Conservation (phyloP, 2,113 vertebrate species). For the Blennius ocellaris region DNA sequence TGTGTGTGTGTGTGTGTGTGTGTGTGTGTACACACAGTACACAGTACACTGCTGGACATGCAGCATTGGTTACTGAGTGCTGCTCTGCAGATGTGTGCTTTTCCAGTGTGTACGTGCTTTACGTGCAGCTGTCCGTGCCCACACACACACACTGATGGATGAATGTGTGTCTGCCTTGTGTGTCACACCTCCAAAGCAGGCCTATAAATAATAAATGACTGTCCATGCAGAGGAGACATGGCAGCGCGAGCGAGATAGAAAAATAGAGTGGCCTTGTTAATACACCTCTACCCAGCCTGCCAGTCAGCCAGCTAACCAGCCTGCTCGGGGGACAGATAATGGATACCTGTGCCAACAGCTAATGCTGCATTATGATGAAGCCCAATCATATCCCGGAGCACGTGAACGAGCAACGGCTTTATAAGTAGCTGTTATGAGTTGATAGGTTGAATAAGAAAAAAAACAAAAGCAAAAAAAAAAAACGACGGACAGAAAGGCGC, state of each 20-base stretch:
- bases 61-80: too few species aligned
- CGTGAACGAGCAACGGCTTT: conserved; percentile 35
- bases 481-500: conserved; percentile 21
- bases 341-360: conserved; percentile 42
- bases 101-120: conserved; percentile 5
- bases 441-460: conserved; percentile 32
- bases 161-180: conserved; percentile 55
- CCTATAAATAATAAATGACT: conserved; percentile 73
- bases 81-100: too few species aligned
- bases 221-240: conserved; percentile 53
- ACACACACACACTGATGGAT: conserved; percentile 50
- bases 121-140: conserved; percentile 5
- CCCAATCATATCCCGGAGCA: conserved; percentile 38
- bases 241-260: conserved; percentile 49
- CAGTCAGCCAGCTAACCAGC: conserved; percentile 42
- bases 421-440: conserved; percentile 23
- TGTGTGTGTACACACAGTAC: neutral
- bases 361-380: conserved; percentile 65
- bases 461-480: conserved; percentile 36
- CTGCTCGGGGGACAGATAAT: conserved; percentile 67
- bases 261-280: conserved; percentile 73
- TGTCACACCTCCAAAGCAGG: conserved; percentile 65
- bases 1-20: neutral
- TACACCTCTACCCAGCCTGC: conserved; percentile 54
- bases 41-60: too few species aligned